A percentile compares a stretch with the other conserved stretches of the same genome.
Evolutionary conservation across 2,113 vertebrate species (phyloP).

Genomic region (Phoxinus phoxinus): DNA sequence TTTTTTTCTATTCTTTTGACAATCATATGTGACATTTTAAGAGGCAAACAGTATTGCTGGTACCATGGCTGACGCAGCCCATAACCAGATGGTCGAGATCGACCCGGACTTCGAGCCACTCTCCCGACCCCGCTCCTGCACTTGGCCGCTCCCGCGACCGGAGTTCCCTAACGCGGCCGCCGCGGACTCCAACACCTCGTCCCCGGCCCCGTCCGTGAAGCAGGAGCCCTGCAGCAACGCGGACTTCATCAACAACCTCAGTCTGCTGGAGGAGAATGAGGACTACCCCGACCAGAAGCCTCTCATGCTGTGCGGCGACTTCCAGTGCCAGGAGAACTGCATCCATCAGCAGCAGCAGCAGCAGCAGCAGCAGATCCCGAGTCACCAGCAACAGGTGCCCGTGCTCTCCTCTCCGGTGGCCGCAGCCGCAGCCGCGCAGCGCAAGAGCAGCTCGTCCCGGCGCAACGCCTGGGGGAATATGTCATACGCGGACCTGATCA

Average conservation of each 20-base stretch:
- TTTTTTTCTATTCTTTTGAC: slow-evolving; percentile 14
- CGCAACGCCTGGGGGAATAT: slow-evolving; percentile 97
- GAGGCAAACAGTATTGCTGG: slow-evolving; percentile 56
- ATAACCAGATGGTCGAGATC: slow-evolving; percentile 82
- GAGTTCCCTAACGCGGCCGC: slow-evolving; percentile 87
- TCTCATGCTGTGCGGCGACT: slow-evolving; percentile 73
- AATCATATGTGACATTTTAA: slow-evolving; percentile 69
- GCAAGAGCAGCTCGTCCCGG: slow-evolving; percentile 95
- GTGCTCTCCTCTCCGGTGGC: slow-evolving; percentile 77
- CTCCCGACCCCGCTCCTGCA: slow-evolving; percentile 85
- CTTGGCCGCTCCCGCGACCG: slow-evolving; percentile 87
- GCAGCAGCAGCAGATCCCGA: slow-evolving; percentile 75
- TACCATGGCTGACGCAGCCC: slow-evolving; percentile 84
- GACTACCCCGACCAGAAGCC: slow-evolving; percentile 82
- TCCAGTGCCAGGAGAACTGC: slow-evolving; percentile 79
- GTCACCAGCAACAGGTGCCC: slow-evolving; percentile 77
- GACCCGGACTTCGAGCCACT: slow-evolving; percentile 90
- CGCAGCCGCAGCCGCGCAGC: slow-evolving; percentile 81
- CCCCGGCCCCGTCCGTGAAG: slow-evolving; percentile 86
- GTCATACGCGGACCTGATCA: slow-evolving; percentile 98
- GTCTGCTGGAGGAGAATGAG: slow-evolving; percentile 88
- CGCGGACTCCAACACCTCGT: slow-evolving; percentile 87
- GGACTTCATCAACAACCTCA: slow-evolving; percentile 88
- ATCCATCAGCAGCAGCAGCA: slow-evolving; percentile 74
- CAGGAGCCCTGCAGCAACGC: slow-evolving; percentile 79